Base-by-base conservation (phyloP, 1,140 invertebrate genomes). In the Euura saliciscinereae region DNA sequence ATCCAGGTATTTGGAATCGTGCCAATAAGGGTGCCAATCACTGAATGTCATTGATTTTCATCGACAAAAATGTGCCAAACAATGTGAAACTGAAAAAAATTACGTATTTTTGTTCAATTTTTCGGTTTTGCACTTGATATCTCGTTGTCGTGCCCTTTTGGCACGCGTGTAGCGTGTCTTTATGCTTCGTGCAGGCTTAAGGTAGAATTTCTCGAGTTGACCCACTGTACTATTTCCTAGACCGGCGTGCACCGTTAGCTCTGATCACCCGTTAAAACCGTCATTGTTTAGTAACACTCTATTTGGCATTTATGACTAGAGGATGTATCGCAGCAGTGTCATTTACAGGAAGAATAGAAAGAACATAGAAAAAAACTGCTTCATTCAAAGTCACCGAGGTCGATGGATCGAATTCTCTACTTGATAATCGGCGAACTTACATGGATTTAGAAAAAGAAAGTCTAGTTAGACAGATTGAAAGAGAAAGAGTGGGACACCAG, bases 201-300 rank as follows among this genome's bases (percentile, higher is more conserved):
- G 51, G 6, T n/a, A 6, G 51, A n/a, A 59, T 59, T 59, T 59
- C 51, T 59, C 51, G 51, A 4, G 8, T 28, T 59, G 51, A 59
- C 51, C 51, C 51, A 59, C 51, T 59, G 51, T n/a, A 59, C 51
- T 59, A 59, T 59, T 59, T 59, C 51, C 51, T 59, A 59, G 8
- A 28, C 28, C 28, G 28, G 28, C 28, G 28, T n/a, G 51, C 51
- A 59, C 51, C 51, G 51, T 59, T 59, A 59, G 51, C 51, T 59
- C 51, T 59, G 51, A 59, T 59, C 51, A 59, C 8, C 51, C 51
- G 51, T 59, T 59, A 59, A 59, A n/a, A 59, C 28, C 10, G 51
- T 59, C 51, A 59, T 59, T 59, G 51, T 59, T 59, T 59, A 59
- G 51, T 59, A 59, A 59, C 51, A 59, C 8, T 59, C 51, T 59